Evolutionary conservation across 2,888 invertebrate species (phyloP).

Genomic region (Ecdyonurus torrentis): DNA sequence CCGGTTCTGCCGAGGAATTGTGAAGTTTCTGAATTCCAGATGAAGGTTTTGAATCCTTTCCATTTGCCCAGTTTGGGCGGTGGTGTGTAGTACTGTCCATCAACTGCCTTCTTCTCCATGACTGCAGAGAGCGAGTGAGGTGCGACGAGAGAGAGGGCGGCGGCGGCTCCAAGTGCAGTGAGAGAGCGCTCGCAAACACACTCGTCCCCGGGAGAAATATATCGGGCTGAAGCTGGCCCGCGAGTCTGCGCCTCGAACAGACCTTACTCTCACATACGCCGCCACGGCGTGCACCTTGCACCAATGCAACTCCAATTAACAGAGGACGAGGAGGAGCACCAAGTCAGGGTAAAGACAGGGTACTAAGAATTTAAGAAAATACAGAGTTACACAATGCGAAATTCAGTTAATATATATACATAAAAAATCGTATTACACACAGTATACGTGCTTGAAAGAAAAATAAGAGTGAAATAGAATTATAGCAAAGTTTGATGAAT

Average conservation of each 20-base stretch:
- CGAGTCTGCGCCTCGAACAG: constrained; percentile 11
- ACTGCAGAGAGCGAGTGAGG: neutral
- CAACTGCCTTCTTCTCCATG: neutral
- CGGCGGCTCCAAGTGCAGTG: neutral
- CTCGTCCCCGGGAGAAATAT: constrained; percentile 11
- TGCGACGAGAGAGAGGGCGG: neutral
- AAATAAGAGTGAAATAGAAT: no score
- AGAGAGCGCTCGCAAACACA: constrained; percentile 3
- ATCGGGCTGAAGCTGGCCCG: constrained; percentile 11
- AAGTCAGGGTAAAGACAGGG: no score
- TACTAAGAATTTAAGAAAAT: no score
- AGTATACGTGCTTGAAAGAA: no score
- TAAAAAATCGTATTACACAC: no score
- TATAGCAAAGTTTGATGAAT: no score
- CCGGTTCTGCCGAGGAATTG: constrained; percentile 85
- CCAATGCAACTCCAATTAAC: neutral
- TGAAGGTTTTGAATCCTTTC: constrained; percentile 68
- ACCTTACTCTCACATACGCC: no score
- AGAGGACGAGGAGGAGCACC: no score
- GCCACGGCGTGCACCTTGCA: neutral
- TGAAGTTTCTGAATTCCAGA: constrained; percentile 84
- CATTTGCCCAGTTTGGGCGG: constrained; percentile 70
- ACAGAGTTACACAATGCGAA: no score
- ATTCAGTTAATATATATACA: no score
- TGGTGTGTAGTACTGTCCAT: constrained; percentile 41